Conservation (phyloP, 2,888 invertebrate species). For the Drosophila fulvimacula region DNA sequence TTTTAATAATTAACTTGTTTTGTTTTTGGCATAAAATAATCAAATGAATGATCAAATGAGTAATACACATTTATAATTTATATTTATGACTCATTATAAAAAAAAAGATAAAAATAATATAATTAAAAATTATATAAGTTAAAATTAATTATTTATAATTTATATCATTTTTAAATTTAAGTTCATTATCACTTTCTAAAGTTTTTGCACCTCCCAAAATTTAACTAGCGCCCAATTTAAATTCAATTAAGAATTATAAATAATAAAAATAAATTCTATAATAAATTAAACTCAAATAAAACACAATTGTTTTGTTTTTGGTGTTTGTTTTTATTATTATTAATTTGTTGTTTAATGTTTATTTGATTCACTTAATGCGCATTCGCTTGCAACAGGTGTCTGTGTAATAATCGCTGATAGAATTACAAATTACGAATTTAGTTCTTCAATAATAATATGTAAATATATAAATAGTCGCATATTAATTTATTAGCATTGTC, state of each 20-base stretch:
- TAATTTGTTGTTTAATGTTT: slow-evolving; percentile 33
- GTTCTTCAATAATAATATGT: slow-evolving; percentile 41
- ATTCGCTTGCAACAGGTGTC: slow-evolving; percentile 75
- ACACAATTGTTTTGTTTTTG: slow-evolving; percentile 15
- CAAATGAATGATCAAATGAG: too few species aligned
- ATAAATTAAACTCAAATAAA: slow-evolving; percentile 6
- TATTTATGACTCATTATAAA: too few species aligned
- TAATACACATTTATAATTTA: too few species aligned
- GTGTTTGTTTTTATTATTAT: slow-evolving; percentile 32
- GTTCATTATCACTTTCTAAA: too few species aligned
- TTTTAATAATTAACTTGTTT: not conserved
- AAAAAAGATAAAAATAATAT: too few species aligned
- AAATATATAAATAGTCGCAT: slow-evolving; percentile 30
- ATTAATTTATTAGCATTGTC: slow-evolving; percentile 46
- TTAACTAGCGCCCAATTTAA: not conserved
- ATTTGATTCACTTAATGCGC: slow-evolving; percentile 72
- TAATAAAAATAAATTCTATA: slow-evolving; percentile 14
- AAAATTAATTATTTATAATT: too few species aligned
- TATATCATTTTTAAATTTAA: too few species aligned
- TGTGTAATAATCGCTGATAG: slow-evolving; percentile 71
- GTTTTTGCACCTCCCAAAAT: not conserved
- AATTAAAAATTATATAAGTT: too few species aligned
- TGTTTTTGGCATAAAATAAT: too few species aligned
- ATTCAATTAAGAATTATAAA: not conserved
- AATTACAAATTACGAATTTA: slow-evolving; percentile 46